Conservation (phyloP, 2,888 invertebrate species). For the Silvanus unidentatus region DNA sequence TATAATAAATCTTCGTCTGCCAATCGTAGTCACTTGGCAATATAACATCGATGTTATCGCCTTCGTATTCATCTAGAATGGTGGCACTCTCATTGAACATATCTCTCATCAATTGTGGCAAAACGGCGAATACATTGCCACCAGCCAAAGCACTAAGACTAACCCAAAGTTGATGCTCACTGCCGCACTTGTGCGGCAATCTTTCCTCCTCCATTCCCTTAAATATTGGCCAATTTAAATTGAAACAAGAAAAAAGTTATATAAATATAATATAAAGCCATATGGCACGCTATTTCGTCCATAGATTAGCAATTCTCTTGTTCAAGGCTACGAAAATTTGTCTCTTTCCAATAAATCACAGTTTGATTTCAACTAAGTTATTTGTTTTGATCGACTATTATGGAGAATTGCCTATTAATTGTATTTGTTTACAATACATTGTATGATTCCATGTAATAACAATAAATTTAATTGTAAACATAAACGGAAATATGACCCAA, state of each 20-base stretch:
- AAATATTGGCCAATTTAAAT: neutral
- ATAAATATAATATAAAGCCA: slow-evolving; percentile 2
- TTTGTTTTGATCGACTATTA: too few species aligned
- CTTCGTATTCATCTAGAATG: slow-evolving; percentile 19
- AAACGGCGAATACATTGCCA: slow-evolving; percentile 59
- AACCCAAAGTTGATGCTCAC: slow-evolving; percentile 48
- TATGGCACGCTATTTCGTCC: neutral
- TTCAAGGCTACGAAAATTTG: too few species aligned
- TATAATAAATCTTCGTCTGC: slow-evolving; percentile 62
- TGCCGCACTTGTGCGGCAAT: too few species aligned
- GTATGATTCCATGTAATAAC: too few species aligned
- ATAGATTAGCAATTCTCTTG: too few species aligned
- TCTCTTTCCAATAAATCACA: too few species aligned
- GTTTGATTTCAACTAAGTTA: too few species aligned
- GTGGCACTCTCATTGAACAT: slow-evolving; percentile 44
- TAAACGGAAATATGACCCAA: too few species aligned
- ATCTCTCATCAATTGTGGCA: slow-evolving; percentile 60
- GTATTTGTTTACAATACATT: too few species aligned
- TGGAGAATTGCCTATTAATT: too few species aligned
- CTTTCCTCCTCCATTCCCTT: neutral
- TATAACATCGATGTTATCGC: slow-evolving; percentile 47
- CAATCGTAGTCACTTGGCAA: slow-evolving; percentile 66
- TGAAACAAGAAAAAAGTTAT: neutral
- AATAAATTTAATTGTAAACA: too few species aligned
- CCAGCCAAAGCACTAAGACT: slow-evolving; percentile 53